Percentiles rank a stretch among this genome's conserved stretches.
These are phyloP conservation scores for Diloba caeruleocephala DNA, from an alignment of 2,888 invertebrate species.

Conservation along the genomic window DNA sequence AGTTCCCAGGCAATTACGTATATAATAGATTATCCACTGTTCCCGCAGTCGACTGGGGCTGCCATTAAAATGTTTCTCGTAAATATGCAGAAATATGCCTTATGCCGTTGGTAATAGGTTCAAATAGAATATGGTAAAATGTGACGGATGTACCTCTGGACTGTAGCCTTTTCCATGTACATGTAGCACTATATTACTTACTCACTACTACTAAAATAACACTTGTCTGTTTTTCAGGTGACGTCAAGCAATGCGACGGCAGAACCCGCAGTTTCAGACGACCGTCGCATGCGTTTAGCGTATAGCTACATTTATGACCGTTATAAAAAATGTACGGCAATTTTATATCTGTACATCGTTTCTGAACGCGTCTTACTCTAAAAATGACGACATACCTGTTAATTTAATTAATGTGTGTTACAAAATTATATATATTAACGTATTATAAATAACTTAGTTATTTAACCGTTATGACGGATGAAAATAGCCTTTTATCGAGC, in stretches of 20 bases:
- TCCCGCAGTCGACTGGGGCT: too few species aligned
- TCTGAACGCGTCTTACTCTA: constrained; percentile 48
- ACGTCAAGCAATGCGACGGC: constrained; percentile 83
- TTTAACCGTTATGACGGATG: constrained; percentile 29
- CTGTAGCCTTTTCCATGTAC: too few species aligned
- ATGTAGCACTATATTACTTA: not conserved
- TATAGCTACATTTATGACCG: constrained; percentile 33
- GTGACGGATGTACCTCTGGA: too few species aligned
- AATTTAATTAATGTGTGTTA: constrained; percentile 32
- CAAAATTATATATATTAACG: constrained; percentile 28
- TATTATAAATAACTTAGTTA: constrained; percentile 46
- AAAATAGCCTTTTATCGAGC: constrained; percentile 31
- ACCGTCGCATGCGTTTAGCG: constrained; percentile 84
- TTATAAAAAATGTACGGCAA: constrained; percentile 25
- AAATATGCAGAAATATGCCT: too few species aligned
- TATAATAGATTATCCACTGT: too few species aligned
- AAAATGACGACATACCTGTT: constrained; percentile 25
- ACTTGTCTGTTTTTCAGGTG: constrained; percentile 69
- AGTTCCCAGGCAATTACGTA: too few species aligned
- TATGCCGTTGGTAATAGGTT: too few species aligned
- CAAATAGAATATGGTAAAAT: too few species aligned
- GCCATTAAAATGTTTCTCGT: too few species aligned
- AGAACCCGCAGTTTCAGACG: constrained; percentile 79
- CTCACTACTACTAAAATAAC: not conserved
- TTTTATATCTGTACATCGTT: constrained; percentile 42